Evolutionary conservation across 2,797 vertebrate species (phyloP), one percentile per base, ranked within the genome.

Genomic region (Clangula hyemalis): DNA sequence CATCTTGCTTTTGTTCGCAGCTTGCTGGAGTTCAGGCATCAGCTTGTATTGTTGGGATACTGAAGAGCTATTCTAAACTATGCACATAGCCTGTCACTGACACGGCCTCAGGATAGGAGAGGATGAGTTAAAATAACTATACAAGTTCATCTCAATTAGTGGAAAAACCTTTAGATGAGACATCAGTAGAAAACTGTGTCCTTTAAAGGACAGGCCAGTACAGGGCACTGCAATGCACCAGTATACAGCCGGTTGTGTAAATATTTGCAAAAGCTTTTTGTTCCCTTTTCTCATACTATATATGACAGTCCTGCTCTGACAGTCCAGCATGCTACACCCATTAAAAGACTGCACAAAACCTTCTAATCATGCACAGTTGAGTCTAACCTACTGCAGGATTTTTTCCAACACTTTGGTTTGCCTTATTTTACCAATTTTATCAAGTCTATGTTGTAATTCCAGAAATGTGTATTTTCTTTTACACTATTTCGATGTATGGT

Each of bases 281-380:
- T 43, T 68, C 21, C 12, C 74, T 93, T 82, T 30, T 84, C 61
- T 84, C 45, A 8, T 60, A 28, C 30, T 70, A 21, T n/a, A 13
- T 9, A 13, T 21, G 68, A 19, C 0, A 0, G 18, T 51, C 34
- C 72, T 70, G 60, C 5, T 80, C n/a, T 0, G 0, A 88, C 20
- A 45, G 7, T n/a, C 68, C 45, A n/a, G 18, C 21, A 13, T 30
- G 43, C 41, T 75, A 58, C 10, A 13, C 9, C 16, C 17, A 32
- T n/a, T 91, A 68, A 32, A 76, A 77, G 30, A 45, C 27, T 18
- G 24, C 22, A 45, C 11, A 91, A 84, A 94, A 79, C 22, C 34
- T 74, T 77, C 61, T 82, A 11, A 64, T 85, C 36, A n/a, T 24
- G 56, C 38, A 22, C 36, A 38, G 56, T 1, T 60, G 22, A 73